A percentile compares a stretch with the other conserved stretches of the same genome.
phyloP scores from a whole-genome alignment of 2,113 vertebrate genomes.

The Ctenomys sociabilis region DNA sequence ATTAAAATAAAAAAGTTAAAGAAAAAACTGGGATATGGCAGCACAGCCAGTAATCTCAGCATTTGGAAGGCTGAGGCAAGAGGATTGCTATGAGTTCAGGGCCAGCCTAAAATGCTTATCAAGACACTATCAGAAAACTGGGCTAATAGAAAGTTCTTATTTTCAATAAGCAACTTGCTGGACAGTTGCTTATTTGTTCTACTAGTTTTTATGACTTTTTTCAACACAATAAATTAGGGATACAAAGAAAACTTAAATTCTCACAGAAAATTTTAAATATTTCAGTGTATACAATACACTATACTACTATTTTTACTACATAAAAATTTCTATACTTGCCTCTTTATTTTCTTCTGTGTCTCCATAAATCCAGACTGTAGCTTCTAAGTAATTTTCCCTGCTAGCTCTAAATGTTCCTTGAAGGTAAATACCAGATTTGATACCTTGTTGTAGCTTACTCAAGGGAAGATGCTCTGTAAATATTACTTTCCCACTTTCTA shows the following conservation, averaged over 20 bases:
- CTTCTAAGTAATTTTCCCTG: constrained; percentile 98
- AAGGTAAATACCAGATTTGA: constrained; percentile 93
- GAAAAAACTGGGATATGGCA: not conserved
- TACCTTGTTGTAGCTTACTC: constrained; percentile 95
- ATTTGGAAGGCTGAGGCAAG: not conserved
- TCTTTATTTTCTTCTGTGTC: constrained; percentile 92
- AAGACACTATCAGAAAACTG: not conserved
- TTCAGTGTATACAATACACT: not conserved
- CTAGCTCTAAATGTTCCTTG: constrained; percentile 96
- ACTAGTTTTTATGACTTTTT: not conserved
- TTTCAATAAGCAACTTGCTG: not conserved
- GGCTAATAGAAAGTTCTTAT: not conserved
- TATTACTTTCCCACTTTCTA: constrained; percentile 91
- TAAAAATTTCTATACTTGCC: constrained; percentile 83
- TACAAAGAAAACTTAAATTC: constrained; percentile 47
- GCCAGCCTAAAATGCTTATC: not conserved
- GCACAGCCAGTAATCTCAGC: not conserved
- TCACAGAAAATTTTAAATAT: constrained; percentile 29
- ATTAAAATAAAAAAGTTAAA: too few species aligned
- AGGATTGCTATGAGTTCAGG: not conserved
- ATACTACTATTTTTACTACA: not conserved
- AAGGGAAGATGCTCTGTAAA: constrained; percentile 96
- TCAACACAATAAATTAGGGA: not conserved
- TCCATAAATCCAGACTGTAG: constrained; percentile 95
- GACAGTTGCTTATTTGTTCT: not conserved